phyloP scores from a whole-genome alignment of 2,888 invertebrate genomes.

The Drosophila vallismaia region DNA sequence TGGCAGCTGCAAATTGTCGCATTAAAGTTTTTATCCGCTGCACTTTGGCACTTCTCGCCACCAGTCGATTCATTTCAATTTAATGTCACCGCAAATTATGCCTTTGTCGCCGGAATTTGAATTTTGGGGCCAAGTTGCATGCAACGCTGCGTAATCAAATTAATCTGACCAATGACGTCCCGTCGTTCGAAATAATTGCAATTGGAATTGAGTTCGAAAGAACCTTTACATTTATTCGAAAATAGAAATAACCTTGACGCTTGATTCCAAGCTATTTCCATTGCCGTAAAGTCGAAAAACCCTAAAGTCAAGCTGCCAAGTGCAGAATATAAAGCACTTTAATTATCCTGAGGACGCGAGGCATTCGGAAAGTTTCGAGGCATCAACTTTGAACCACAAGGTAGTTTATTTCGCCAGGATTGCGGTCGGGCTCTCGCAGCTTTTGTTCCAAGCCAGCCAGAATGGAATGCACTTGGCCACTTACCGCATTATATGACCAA shows the following conservation, averaged over 20 bases:
- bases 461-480: constrained; percentile 43
- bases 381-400: constrained; percentile 80
- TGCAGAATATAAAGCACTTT: constrained; percentile 73
- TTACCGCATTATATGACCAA: constrained; percentile 69
- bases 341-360: constrained; percentile 75
- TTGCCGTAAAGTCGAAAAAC: constrained; percentile 42
- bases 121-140: neutral
- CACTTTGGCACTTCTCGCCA: constrained; percentile 14
- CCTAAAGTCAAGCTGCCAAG: constrained; percentile 42
- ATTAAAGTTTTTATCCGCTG: constrained; percentile 51
- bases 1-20: constrained; percentile 64
- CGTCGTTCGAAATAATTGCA: neutral
- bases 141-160: constrained; percentile 34
- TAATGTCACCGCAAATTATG: constrained; percentile 49
- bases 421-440: constrained; percentile 53
- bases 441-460: constrained; percentile 2
- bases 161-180: constrained; percentile 11
- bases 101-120: constrained; percentile 16
- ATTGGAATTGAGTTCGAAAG: neutral
- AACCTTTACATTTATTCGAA: neutral
- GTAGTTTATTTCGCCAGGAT: constrained; percentile 76
- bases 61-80: constrained; percentile 39
- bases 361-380: constrained; percentile 63
- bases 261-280: neutral
- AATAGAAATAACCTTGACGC: neutral